Evolutionary conservation across 1,140 invertebrate genomes (phyloP), one percentile per base, ranked within the genome.

Genomic region (Stegodyphus mimosarum): DNA sequence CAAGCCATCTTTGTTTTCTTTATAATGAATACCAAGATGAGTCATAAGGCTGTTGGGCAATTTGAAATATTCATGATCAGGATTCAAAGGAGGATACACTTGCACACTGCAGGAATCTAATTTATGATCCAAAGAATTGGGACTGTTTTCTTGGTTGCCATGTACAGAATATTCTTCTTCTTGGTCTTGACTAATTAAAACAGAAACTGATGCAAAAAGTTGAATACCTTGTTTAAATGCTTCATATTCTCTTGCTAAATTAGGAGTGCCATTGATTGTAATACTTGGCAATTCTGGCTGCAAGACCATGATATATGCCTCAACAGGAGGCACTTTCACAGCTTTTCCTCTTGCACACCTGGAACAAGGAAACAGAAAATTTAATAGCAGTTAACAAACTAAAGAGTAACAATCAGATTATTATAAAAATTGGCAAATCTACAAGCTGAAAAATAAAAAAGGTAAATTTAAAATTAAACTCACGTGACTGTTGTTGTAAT

Each of bases 11-110:
- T 95, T 94, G 17, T 94, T 95, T 51, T 95, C 93, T 50, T 95
- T 92, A n/a, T 94, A 94, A 86, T 93, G 92, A 88, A 96, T 94
- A 73, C 94, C 94, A 87, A 94, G 92, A 87, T 94, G 91, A 79
- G 93, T 92, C 87, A 96, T 92, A 88, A 95, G 93, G 87, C 94
- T 93, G 77, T 93, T 93, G 6, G 95, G 95, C 52, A 97, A 92
- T 53, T 93, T 92, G 50, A 98, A 91, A 73, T 94, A 95, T 90
- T 99, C 97, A 90, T 98, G 96, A 90, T 98, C 96, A 0, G 96
- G 95, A 92, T 98, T 98, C 64, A 99, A 92, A 50, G 96, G 96
- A 11, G 97, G 97, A 90, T 97, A 97, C 66, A 98, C 96, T 51
- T 94, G 95, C 63, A 98, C 94, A 51, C 95, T 94, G 91, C 97